phyloP scores from a whole-genome alignment of 2,113 vertebrate species.

The Cyanocitta stelleri region DNA sequence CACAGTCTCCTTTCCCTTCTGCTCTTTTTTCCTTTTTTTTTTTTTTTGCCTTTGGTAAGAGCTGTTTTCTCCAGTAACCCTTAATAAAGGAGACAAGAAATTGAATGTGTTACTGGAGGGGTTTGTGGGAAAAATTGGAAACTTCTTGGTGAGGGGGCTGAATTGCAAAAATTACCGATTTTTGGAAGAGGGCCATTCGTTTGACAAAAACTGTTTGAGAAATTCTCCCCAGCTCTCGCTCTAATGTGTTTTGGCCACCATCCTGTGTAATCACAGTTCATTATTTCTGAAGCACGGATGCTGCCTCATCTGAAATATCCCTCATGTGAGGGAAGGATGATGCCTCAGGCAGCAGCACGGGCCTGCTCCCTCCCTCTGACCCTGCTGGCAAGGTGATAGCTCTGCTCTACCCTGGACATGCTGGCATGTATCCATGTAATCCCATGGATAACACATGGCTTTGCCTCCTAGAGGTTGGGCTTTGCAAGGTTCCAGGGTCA shows the following conservation, averaged over 20 bases:
- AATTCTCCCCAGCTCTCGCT: slow-evolving; percentile 12
- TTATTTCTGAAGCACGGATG: slow-evolving; percentile 27
- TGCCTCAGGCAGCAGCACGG: not conserved
- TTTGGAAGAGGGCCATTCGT: slow-evolving; percentile 38
- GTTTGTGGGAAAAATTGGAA: not conserved
- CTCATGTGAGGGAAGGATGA: not conserved
- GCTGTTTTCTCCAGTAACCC: not conserved
- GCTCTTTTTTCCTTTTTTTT: not conserved
- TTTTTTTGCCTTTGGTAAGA: not conserved
- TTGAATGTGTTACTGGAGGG: not conserved
- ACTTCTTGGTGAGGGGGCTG: slow-evolving; percentile 34
- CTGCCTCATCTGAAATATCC: not conserved
- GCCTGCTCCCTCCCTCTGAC: not conserved
- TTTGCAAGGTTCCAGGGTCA: not conserved
- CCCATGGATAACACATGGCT: accelerated
- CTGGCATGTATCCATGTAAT: too few relatives aligned
- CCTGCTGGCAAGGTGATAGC: not conserved
- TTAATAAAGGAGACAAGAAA: not conserved
- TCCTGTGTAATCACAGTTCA: slow-evolving; percentile 35
- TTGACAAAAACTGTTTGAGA: slow-evolving; percentile 42
- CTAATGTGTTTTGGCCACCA: slow-evolving; percentile 13
- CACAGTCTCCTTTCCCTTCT: not conserved
- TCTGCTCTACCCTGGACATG: not conserved
- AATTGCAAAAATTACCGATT: not conserved
- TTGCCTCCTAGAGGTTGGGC: not conserved